Evolutionary conservation across 2,113 vertebrate genomes (phyloP), one percentile per base, ranked within the genome.

Genomic region (Aegithalos caudatus): DNA sequence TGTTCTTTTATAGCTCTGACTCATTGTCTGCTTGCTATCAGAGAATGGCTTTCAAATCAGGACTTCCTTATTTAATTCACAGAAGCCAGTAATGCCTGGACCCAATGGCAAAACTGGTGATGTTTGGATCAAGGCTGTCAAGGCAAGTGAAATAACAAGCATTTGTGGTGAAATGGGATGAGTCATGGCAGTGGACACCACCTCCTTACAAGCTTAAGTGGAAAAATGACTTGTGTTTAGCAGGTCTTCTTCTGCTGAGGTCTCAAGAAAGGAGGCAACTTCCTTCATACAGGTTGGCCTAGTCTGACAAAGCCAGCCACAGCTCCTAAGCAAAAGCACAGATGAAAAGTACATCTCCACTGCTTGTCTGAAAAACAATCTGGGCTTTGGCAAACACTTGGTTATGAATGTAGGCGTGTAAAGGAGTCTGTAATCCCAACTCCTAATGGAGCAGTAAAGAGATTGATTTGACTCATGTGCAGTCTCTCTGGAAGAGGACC

Each of bases 1-100:
- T 95, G 88, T 90, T 93, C 90, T 82, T 19, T 66, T 86, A 25
- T 3, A 58, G 56, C 58, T 90, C 79, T 94, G 95, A 96, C 76
- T 94, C 71, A 94, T 31, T 88, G 50, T 88, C 74, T 92, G 47
- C 74, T 86, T 74, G 76, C 33, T 81, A 90, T 58, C 88, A 93
- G 82, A 82, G 58, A 86, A 86, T 77, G 88, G 38, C 51, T 86
- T 51, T 80, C 82, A 92, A 57, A 94, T 70, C 42, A 92, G 47
- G 33, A 42, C 38, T 70, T 69, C 62, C 40, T 92, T 80, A 81
- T 86, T 92, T 81, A 94, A 93, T 90, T 73, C 47, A 54, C 29
- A 66, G 50, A 81, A 94, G 64, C 37, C 74, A 83, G 5, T 86
- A 58, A 66, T 72, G 80, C 54, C 47, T 29, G 4, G 51, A 92